Conservation (phyloP, 2,797 vertebrate species). For the Aeoliscus strigatus region DNA sequence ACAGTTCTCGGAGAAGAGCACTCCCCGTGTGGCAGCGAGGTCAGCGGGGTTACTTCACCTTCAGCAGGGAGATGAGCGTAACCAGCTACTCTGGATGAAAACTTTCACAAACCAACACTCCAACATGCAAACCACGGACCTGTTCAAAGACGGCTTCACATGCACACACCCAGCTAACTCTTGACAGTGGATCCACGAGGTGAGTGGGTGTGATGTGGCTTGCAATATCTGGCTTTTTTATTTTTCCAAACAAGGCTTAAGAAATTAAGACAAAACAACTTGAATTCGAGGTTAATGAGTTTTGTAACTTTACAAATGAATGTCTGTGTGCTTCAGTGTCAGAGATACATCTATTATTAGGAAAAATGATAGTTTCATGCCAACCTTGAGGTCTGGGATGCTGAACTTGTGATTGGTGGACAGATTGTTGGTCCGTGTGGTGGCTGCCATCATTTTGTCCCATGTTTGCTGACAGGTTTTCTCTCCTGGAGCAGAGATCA, state of each 20-base stretch:
- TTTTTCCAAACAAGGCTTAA: too few relatives aligned
- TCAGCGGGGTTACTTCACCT: constrained; percentile 70
- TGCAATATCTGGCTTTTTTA: too few relatives aligned
- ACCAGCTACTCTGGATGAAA: constrained; percentile 35
- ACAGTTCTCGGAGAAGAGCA: constrained; percentile 46
- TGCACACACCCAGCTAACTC: constrained; percentile 41
- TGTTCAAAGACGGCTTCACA: constrained; percentile 17
- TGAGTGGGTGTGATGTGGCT: too few relatives aligned
- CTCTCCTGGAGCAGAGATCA: constrained; percentile 97
- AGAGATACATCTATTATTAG: too few relatives aligned
- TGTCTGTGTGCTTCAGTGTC: background rate
- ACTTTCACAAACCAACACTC: constrained; percentile 24
- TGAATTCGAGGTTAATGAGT: background rate
- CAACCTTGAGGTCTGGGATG: constrained; percentile 81
- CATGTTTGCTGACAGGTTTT: constrained; percentile 98
- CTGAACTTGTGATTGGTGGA: constrained; percentile 92
- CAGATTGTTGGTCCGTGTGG: constrained; percentile 82
- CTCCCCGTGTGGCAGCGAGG: constrained; percentile 5
- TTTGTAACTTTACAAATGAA: background rate
- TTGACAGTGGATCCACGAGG: constrained; percentile 62
- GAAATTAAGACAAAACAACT: too few relatives aligned
- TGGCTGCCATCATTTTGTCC: constrained; percentile 91
- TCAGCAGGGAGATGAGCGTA: constrained; percentile 61
- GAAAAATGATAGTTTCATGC: constrained; percentile 57
- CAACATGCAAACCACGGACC: constrained; percentile 49